Evolutionary conservation across 1,140 invertebrate species (phyloP), one percentile per base, ranked within the genome.

Genomic region (Temnothorax nylanderi): DNA sequence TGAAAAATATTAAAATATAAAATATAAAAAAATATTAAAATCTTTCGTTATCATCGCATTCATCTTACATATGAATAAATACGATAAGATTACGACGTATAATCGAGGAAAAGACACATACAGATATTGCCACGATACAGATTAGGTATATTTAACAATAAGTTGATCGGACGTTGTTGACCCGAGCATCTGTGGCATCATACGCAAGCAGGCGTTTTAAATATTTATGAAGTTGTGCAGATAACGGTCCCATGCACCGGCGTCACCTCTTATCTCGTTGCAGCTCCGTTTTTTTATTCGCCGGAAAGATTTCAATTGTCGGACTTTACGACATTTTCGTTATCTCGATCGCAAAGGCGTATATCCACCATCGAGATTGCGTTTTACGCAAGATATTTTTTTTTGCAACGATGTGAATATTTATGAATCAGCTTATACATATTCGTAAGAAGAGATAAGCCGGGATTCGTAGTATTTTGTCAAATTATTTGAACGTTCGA

Each of bases 1-100:
- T 44, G 1, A 26, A 3, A 18, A n/a, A n/a, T 74, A 16, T 74
- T 72, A 51, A 34, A 34, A 32, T 18, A 18, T 13, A 72, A 34
- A 13, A 49, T 72, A 37, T 41, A 41, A n/a, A 65, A 41, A 7
- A n/a, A 65, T 37, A 37, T 37, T 37, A 41, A 65, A 65, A 54
- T 34, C 3, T 37, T 10, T 71, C 18, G 10, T 49, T 32, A 62
- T 26, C 69, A 72, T 90, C 78, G 89, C 90, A 94, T 93, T 93
- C 91, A 87, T 90, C 87, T 91, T 90, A 92, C 90, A 92, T 90
- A 93, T 91, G 90, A 93, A 93, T 92, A 92, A 26, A 91, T 88
- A 88, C 80, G 91, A 94, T 93, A 93, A 94, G 89, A 91, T 91
- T 89, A 77, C 85, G 82, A 78, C 41, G 84, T 69, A 49, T 49